Base-by-base conservation (phyloP, 2,113 vertebrate genomes). In the Odontophorus gujanensis region DNA sequence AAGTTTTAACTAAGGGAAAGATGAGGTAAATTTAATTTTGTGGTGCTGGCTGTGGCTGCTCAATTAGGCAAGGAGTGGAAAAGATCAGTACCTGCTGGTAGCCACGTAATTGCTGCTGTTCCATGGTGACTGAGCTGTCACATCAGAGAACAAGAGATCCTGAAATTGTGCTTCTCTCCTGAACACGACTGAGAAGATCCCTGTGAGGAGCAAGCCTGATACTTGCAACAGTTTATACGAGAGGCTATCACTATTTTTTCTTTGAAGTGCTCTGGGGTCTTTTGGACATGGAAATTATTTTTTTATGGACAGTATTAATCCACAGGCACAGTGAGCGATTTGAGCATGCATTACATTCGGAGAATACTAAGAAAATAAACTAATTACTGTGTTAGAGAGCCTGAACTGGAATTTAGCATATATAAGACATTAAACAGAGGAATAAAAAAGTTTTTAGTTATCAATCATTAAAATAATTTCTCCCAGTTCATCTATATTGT, bases 291-390 rank as follows among this genome's bases (percentile, higher is more conserved):
- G 15, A 81, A 81, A 16, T 59, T 43, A 3, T 22, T 82, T 79
- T 80, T 62, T 2, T 5, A n/a, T 51, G 9, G 17, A 75, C 30
- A 24, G 7, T 57, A 13, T 22, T 65, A 90, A 40, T 17, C 22
- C 22, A 34, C 26, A 63, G 32, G 6, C 32, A 47, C 22, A 6
- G 30, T 43, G 3, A 63, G 16, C 13, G 38, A 47, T 65, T 38
- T 2, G 1, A 26, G 22, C 22, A 21, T 3, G 24, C 5, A 3
- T 68, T 48, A 14, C 1, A 28, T 12, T 14, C 74, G 36, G 28
- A 63, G 11, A 78, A 47, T 43, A 40, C n/a, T 59, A 66, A 50
- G 42, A 38, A 78, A 85, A 57, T 61, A 0, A 42, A 17, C 1
- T 21, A n/a, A 50, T 42, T 76, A 6, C 9, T 67, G 15, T 3